phyloP scores from a whole-genome alignment of 2,888 invertebrate species.

The Patella depressa region DNA sequence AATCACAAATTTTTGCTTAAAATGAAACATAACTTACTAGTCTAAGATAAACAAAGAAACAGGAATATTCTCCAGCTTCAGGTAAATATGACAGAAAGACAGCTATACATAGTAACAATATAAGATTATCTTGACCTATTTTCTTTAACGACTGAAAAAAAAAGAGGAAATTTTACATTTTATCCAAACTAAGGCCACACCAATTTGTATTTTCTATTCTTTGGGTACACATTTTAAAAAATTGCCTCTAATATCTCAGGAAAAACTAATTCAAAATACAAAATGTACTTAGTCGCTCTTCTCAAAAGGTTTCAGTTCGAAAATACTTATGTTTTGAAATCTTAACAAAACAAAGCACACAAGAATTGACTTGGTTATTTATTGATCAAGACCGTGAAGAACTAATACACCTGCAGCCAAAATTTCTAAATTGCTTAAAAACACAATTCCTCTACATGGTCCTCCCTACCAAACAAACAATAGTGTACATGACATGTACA shows the following conservation, averaged over 20 bases:
- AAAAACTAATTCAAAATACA: background rate
- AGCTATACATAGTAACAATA: constrained; percentile 95
- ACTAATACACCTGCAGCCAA: too few relatives aligned
- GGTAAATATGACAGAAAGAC: constrained; percentile 98
- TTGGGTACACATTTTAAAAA: background rate
- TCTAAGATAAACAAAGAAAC: constrained; percentile 98
- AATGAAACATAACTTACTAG: constrained; percentile 76
- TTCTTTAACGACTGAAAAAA: constrained; percentile 80
- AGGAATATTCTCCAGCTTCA: constrained; percentile 97
- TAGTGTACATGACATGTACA: too few relatives aligned
- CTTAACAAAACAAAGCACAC: background rate
- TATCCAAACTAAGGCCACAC: background rate
- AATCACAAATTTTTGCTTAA: too few relatives aligned
- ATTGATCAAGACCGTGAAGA: too few relatives aligned
- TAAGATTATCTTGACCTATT: constrained; percentile 95
- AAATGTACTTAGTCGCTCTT: background rate
- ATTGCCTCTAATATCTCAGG: too few relatives aligned
- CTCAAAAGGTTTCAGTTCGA: background rate
- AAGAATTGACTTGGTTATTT: background rate
- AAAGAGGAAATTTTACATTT: constrained; percentile 2
- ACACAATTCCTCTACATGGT: too few relatives aligned
- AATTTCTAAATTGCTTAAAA: too few relatives aligned
- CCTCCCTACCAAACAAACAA: too few relatives aligned
- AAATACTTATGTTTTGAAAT: too few relatives aligned
- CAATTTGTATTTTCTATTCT: background rate